Conservation (phyloP, 2,797 vertebrate genomes). For the Thamnophis elegans region DNA sequence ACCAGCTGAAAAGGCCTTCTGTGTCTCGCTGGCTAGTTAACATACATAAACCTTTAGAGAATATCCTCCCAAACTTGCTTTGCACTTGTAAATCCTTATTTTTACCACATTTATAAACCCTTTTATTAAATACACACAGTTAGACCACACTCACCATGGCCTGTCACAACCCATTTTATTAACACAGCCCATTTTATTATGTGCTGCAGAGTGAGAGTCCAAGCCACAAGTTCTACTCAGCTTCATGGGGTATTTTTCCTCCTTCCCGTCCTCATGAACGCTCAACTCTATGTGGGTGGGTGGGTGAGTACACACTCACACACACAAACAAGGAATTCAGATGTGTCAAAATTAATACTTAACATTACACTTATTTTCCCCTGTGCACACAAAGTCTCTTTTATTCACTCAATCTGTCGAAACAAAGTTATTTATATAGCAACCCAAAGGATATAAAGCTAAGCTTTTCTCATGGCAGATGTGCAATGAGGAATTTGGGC, state of each 20-base stretch:
- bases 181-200: conserved; percentile 45
- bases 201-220: conserved; percentile 44
- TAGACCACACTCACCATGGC: conserved; percentile 42
- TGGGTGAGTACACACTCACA: neutral
- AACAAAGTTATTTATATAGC: conserved; percentile 7
- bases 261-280: conserved; percentile 30
- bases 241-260: conserved; percentile 19
- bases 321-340: conserved; percentile 37
- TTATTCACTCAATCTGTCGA: conserved; percentile 13
- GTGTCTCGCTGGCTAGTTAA: conserved; percentile 5
- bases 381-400: conserved; percentile 36
- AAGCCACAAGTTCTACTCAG: conserved; percentile 37
- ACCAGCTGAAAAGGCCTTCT: neutral
- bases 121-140: conserved; percentile 58
- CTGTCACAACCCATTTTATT: conserved; percentile 62
- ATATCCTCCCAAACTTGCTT: conserved; percentile 19
- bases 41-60: neutral
- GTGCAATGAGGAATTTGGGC: neutral
- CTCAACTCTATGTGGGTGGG: conserved; percentile 29
- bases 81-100: conserved; percentile 27
- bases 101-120: conserved; percentile 48
- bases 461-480: neutral
- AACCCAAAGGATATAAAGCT: neutral
- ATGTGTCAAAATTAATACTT: conserved; percentile 68
- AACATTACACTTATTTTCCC: conserved; percentile 41